Evolutionary conservation across 2,113 vertebrate species (phyloP).

Genomic region (Oreochromis spilurus): DNA sequence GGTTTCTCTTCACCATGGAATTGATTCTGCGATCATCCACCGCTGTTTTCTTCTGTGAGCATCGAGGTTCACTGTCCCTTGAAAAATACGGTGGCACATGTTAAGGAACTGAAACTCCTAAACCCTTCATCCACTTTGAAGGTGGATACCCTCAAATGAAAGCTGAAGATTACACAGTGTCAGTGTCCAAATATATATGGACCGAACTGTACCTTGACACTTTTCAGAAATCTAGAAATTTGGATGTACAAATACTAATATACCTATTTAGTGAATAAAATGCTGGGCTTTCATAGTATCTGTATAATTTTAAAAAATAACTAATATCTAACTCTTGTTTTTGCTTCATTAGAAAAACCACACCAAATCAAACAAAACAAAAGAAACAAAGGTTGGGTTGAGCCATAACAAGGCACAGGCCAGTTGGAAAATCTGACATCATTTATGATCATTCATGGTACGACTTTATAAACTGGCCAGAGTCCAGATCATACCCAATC

Average conservation of each 20-base stretch:
- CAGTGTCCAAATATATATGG: not conserved
- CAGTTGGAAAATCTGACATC: constrained; percentile 35
- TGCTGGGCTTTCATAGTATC: not conserved
- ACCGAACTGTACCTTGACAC: not conserved
- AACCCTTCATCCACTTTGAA: not conserved
- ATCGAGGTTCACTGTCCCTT: not conserved
- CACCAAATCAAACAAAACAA: fast-evolving
- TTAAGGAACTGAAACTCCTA: not conserved
- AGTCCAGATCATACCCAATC: constrained; percentile 21
- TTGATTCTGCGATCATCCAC: not conserved
- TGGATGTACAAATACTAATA: not conserved
- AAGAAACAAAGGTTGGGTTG: not conserved
- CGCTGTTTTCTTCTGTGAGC: not conserved
- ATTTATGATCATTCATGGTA: constrained; percentile 33
- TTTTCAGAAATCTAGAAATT: not conserved
- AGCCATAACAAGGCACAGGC: not conserved
- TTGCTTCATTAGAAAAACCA: not conserved
- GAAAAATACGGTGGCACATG: not conserved
- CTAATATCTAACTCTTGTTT: not conserved
- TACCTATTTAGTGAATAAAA: not conserved
- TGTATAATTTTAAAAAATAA: not conserved
- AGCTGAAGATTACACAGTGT: not conserved
- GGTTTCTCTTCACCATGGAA: not conserved
- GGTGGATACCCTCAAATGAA: not conserved
- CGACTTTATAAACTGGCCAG: constrained; percentile 22